These are phyloP conservation scores for Lota lota DNA, from an alignment of 2,113 vertebrate genomes.

Conservation along the genomic window DNA sequence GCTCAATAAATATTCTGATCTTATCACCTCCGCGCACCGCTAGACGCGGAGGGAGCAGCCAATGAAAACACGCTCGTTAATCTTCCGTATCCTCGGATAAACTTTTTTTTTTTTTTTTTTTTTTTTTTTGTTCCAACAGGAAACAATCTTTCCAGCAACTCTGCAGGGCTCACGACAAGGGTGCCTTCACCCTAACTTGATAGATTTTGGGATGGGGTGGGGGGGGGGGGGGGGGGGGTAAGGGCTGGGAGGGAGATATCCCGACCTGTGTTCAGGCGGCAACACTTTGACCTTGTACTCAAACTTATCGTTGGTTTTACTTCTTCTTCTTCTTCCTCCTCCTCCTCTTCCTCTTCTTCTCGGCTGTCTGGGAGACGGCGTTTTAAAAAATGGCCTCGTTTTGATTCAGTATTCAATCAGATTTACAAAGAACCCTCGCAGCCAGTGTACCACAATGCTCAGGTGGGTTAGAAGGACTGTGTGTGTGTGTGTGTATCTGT, in stretches of 20 bases:
- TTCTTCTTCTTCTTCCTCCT: slow-evolving; percentile 20
- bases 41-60: slow-evolving; percentile 77
- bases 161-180: slow-evolving; percentile 85
- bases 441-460: no score
- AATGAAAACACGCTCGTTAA: slow-evolving; percentile 89
- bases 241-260: slow-evolving; percentile 41
- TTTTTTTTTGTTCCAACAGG: slow-evolving; percentile 47
- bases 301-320: slow-evolving; percentile 60
- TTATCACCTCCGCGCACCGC: slow-evolving; percentile 80
- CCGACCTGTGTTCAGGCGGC: slow-evolving; percentile 67
- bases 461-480: no score
- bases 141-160: slow-evolving; percentile 87
- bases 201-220: slow-evolving; percentile 58
- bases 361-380: slow-evolving; percentile 44
- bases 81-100: slow-evolving; percentile 80
- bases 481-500: no score
- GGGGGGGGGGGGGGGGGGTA: no score
- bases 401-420: slow-evolving; percentile 61
- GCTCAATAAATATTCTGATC: slow-evolving; percentile 91
- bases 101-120: slow-evolving; percentile 73
- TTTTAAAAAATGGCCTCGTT: slow-evolving; percentile 48
- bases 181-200: slow-evolving; percentile 71
- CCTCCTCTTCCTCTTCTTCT: slow-evolving; percentile 54
- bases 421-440: slow-evolving; percentile 48
- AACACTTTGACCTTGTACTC: slow-evolving; percentile 70